A percentile compares a stretch with the other conserved stretches of the same genome.
phyloP scores from a whole-genome alignment of 2,113 vertebrate genomes.

The Nyctereutes procyonoides region DNA sequence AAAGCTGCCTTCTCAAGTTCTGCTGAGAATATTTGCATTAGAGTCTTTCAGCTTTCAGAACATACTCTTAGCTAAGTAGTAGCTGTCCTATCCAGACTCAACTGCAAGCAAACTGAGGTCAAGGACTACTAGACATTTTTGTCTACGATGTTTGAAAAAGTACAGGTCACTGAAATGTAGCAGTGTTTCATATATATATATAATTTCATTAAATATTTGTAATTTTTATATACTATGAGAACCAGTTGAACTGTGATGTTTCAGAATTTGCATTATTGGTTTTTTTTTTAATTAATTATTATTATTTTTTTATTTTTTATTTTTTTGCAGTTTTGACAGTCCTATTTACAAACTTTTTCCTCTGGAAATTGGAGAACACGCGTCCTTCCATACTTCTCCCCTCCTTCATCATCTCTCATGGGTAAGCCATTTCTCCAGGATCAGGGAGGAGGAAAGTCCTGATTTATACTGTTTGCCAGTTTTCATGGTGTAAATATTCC shows the following conservation, averaged over 20 bases:
- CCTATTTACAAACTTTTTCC: neutral
- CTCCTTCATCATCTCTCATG: neutral
- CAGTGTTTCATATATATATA: neutral
- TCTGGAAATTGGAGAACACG: neutral
- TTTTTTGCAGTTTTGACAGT: neutral
- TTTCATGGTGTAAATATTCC: neutral
- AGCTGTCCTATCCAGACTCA: neutral
- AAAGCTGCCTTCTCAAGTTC: neutral
- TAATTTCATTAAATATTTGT: neutral
- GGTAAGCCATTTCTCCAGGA: neutral
- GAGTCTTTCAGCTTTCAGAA: neutral
- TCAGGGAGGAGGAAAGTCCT: neutral
- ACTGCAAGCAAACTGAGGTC: neutral
- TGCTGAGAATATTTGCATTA: neutral
- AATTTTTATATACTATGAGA: neutral
- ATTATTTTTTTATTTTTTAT: neutral
- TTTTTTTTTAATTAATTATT: neutral
- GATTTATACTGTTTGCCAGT: neutral
- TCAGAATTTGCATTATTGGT: conserved; percentile 16
- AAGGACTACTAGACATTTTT: neutral
- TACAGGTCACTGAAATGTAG: neutral
- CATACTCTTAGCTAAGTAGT: neutral
- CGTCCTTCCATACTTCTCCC: neutral
- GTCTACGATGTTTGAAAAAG: neutral
- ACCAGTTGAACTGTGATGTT: neutral